Evolutionary conservation across 2,888 invertebrate genomes (phyloP).

Genomic region (Ypsolopha sequella): DNA sequence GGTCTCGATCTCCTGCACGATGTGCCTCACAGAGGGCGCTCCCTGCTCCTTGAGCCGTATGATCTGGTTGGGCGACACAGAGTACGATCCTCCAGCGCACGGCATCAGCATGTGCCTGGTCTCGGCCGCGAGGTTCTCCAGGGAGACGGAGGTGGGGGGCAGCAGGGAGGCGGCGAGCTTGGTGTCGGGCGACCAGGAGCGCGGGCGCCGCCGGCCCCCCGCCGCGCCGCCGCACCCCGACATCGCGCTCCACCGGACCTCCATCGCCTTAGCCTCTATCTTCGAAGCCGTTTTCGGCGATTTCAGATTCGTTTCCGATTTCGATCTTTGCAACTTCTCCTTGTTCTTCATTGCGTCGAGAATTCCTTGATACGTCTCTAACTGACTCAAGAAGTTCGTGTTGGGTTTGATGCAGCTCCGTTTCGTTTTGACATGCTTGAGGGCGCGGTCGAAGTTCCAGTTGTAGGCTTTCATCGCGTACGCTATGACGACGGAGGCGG

Average conservation of each 20-base stretch:
- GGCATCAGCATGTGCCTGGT: slow-evolving; percentile 87
- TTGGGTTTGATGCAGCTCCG: slow-evolving; percentile 97
- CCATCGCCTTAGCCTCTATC: slow-evolving; percentile 68
- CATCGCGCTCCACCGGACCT: slow-evolving; percentile 73
- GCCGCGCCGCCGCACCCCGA: slow-evolving; percentile 56
- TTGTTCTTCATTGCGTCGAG: slow-evolving; percentile 97
- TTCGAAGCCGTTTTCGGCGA: slow-evolving; percentile 73
- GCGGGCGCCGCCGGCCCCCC: slow-evolving; percentile 69
- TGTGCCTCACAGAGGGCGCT: slow-evolving; percentile 75
- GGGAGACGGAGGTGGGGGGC: slow-evolving; percentile 75
- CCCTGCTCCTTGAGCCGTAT: slow-evolving; percentile 81
- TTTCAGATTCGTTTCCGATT: slow-evolving; percentile 92
- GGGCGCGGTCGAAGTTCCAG: slow-evolving; percentile 91
- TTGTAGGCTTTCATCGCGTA: slow-evolving; percentile 98
- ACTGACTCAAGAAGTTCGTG: slow-evolving; percentile 91
- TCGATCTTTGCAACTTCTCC: slow-evolving; percentile 91
- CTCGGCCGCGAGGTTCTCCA: slow-evolving; percentile 75
- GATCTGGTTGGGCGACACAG: slow-evolving; percentile 92
- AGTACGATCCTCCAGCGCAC: slow-evolving; percentile 88
- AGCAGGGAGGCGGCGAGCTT: slow-evolving; percentile 71
- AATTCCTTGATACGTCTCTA: slow-evolving; percentile 96
- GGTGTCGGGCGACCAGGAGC: slow-evolving; percentile 82
- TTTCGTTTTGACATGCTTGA: slow-evolving; percentile 90
- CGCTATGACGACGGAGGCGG: slow-evolving; percentile 97
- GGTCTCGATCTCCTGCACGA: slow-evolving; percentile 80